These are phyloP conservation scores for Chionodraco myersi DNA, from an alignment of 2,113 vertebrate genomes.

Conservation along the genomic window DNA sequence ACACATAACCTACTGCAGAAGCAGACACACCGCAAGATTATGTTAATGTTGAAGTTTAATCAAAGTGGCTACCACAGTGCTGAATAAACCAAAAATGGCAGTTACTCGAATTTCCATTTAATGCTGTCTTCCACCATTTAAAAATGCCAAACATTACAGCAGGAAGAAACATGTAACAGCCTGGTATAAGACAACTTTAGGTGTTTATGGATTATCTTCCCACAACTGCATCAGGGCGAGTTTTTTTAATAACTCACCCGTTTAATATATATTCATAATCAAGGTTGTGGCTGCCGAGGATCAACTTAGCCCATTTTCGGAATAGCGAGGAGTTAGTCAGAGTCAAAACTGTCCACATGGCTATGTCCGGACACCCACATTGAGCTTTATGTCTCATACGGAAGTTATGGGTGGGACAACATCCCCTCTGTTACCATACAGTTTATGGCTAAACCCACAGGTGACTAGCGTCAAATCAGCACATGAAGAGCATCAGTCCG, in stretches of 20 bases:
- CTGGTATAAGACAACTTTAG: background rate
- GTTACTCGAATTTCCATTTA: background rate
- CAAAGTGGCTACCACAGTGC: background rate
- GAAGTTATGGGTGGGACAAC: too few relatives aligned
- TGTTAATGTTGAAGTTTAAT: background rate
- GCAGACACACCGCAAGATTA: background rate
- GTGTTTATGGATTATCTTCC: background rate
- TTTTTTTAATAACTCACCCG: too few relatives aligned
- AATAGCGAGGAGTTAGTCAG: too few relatives aligned
- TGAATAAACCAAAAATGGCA: background rate
- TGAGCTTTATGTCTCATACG: too few relatives aligned
- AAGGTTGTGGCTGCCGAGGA: too few relatives aligned
- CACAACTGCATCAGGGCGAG: background rate
- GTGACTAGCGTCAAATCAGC: conserved; percentile 22
- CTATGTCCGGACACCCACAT: too few relatives aligned
- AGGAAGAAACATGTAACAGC: background rate
- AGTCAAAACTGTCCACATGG: too few relatives aligned
- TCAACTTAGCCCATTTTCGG: too few relatives aligned
- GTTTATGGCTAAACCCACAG: background rate
- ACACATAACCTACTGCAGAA: background rate
- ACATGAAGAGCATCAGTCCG: background rate
- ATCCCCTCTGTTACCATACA: too few relatives aligned
- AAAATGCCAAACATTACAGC: too few relatives aligned
- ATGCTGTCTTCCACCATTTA: background rate
- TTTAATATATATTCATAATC: too few relatives aligned